Conservation (phyloP, 1,140 invertebrate species). For the Drosophila neocordata region DNA sequence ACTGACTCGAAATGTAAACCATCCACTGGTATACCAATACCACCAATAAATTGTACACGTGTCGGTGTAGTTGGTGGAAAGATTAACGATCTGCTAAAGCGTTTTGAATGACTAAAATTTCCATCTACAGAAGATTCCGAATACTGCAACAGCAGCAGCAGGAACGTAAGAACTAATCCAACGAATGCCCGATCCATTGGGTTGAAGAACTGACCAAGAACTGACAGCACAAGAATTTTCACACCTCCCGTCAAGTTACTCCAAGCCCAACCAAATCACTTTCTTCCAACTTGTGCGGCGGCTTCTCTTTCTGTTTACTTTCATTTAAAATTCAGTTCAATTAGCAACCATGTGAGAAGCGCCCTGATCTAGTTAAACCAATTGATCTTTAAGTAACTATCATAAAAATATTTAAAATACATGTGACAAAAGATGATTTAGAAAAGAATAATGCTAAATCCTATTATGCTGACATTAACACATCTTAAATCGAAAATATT, state of each 20-base stretch:
- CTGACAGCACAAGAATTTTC: constrained; percentile 42
- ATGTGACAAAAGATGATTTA: background rate
- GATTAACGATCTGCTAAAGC: constrained; percentile 68
- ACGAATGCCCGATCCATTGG: constrained; percentile 30
- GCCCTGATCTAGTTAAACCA: constrained; percentile 10
- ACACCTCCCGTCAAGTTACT: constrained; percentile 25
- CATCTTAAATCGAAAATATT: too few relatives aligned
- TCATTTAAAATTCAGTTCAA: constrained; percentile 54
- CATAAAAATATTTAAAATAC: constrained; percentile 3
- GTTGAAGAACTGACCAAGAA: constrained; percentile 36
- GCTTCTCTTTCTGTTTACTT: constrained; percentile 45
- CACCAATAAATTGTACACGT: constrained; percentile 77
- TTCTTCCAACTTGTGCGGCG: constrained; percentile 30
- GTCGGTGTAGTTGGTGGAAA: constrained; percentile 76
- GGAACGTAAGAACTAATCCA: background rate
- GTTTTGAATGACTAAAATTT: constrained; percentile 31
- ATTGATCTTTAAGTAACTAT: constrained; percentile 11
- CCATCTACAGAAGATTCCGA: background rate
- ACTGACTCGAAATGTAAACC: constrained; percentile 74
- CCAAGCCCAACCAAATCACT: constrained; percentile 42
- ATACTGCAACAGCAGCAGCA: background rate
- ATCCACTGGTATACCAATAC: constrained; percentile 79
- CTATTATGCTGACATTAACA: too few relatives aligned
- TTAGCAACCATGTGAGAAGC: constrained; percentile 46
- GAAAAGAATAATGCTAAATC: background rate